Conservation (phyloP, 2,888 invertebrate genomes). For the Xestia ashworthii region DNA sequence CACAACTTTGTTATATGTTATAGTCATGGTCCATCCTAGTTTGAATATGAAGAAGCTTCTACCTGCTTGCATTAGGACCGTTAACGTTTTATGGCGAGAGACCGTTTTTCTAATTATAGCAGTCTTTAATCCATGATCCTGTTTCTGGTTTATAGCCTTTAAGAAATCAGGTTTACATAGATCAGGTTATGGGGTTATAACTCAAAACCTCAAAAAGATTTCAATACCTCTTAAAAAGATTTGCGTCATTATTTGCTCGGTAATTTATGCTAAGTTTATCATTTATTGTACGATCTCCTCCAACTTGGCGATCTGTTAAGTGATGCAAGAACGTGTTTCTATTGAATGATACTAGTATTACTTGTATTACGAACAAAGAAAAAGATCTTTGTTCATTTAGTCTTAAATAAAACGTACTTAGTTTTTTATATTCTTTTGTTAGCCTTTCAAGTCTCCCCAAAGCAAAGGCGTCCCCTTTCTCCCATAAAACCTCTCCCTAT, state of each 20-base stretch:
- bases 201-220: neutral
- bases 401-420: neutral
- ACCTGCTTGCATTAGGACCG: neutral
- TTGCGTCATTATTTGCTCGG: constrained; percentile 43
- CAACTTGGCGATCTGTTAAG: neutral
- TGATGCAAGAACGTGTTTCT: constrained; percentile 53
- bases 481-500: neutral
- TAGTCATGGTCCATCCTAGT: neutral
- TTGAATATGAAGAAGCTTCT: neutral
- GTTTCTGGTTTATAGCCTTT: constrained; percentile 5
- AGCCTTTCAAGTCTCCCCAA: neutral
- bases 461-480: neutral
- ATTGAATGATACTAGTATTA: constrained; percentile 31
- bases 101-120: constrained; percentile 8
- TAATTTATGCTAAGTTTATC: constrained; percentile 26
- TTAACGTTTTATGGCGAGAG: constrained; percentile 6
- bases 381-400: neutral
- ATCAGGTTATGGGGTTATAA: constrained; percentile 8
- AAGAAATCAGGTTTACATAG: constrained; percentile 31
- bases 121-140: neutral
- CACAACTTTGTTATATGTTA: neutral
- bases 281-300: constrained; percentile 24
- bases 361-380: constrained; percentile 4
- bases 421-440: neutral
- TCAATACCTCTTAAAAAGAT: constrained; percentile 31